phyloP scores from a whole-genome alignment of 1,140 invertebrate genomes.

The Probaryconus sp. region DNA sequence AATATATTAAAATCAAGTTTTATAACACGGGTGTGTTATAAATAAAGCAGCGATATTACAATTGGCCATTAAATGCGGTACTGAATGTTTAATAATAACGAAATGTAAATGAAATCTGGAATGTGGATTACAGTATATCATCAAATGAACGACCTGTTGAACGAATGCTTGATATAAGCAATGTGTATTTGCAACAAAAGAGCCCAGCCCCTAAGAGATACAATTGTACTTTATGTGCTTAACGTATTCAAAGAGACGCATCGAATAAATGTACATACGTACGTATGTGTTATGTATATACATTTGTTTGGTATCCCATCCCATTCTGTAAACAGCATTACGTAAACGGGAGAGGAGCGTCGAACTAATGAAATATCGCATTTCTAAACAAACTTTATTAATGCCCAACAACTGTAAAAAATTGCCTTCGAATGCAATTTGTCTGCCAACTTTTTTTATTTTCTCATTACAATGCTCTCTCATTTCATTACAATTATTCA shows the following conservation, averaged over 20 bases:
- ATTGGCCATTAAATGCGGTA: constrained; percentile 26
- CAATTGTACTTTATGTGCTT: constrained; percentile 32
- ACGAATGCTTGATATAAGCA: constrained; percentile 4
- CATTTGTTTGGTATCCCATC: too few relatives aligned
- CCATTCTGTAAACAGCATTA: constrained; percentile 23
- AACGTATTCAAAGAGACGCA: constrained; percentile 15
- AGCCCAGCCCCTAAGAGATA: constrained; percentile 31
- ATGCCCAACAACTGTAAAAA: too few relatives aligned
- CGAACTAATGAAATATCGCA: too few relatives aligned
- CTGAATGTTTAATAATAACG: constrained; percentile 27
- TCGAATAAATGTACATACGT: constrained; percentile 21
- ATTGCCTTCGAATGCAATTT: too few relatives aligned
- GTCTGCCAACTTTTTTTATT: too few relatives aligned
- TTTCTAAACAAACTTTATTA: too few relatives aligned
- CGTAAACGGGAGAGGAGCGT: constrained; percentile 22
- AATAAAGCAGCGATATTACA: constrained; percentile 20
- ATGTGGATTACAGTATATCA: constrained; percentile 34
- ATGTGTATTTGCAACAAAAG: constrained; percentile 26
- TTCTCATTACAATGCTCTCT: too few relatives aligned
- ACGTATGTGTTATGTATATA: constrained; percentile 7
- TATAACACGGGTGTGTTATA: constrained; percentile 1
- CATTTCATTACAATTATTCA: too few relatives aligned
- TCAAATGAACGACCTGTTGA: constrained; percentile 25
- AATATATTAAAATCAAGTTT: constrained; percentile 20
- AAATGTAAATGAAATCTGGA: constrained; percentile 42